These are phyloP conservation scores for Raja brachyura DNA, from an alignment of 2,113 vertebrate species.

Conservation along the genomic window DNA sequence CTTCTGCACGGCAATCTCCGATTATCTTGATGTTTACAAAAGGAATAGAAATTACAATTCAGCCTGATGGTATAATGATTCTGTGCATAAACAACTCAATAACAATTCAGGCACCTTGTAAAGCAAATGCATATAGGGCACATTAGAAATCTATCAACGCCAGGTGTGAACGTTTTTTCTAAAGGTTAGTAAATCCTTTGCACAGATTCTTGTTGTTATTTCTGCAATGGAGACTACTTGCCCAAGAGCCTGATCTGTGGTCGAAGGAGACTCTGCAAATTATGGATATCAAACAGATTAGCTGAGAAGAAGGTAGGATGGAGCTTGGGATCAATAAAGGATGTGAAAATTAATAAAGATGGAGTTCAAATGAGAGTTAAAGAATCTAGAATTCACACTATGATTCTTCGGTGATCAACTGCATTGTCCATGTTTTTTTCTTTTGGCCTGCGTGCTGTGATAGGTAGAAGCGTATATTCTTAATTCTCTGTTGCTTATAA, in stretches of 20 bases:
- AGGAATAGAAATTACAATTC: background rate
- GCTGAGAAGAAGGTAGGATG: too few species aligned
- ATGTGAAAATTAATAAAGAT: too few species aligned
- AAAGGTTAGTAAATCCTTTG: background rate
- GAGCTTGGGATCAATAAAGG: too few species aligned
- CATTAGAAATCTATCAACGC: too few species aligned
- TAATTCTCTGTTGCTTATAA: background rate
- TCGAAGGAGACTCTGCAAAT: background rate
- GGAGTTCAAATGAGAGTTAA: background rate
- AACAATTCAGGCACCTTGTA: background rate
- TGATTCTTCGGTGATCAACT: background rate
- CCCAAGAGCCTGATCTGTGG: background rate
- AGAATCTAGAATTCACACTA: background rate
- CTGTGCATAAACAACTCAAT: background rate
- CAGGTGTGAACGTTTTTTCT: background rate
- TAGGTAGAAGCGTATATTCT: background rate
- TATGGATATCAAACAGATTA: background rate
- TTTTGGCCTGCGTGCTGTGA: background rate
- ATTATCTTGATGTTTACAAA: background rate
- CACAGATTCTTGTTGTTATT: background rate
- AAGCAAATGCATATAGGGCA: background rate
- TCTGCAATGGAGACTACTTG: background rate
- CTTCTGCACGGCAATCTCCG: background rate
- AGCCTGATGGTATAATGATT: background rate
- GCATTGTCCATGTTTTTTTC: background rate